Evolutionary conservation across 2,888 invertebrate genomes (phyloP).

Genomic region (Cancer borealis): DNA sequence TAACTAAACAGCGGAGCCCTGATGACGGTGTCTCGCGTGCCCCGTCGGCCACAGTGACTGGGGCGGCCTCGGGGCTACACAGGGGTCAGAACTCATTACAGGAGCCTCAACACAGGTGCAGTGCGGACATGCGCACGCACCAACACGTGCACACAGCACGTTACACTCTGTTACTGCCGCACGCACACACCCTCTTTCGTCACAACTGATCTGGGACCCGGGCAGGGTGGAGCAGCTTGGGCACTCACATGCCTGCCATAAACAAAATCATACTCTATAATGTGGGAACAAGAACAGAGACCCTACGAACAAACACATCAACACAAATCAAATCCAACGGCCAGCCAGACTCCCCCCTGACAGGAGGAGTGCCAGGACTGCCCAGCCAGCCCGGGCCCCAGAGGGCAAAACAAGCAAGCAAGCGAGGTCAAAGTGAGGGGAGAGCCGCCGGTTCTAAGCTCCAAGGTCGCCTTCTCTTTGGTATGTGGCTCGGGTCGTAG

Average conservation of each 20-base stretch:
- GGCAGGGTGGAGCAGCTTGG: constrained; percentile 55
- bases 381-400: constrained; percentile 69
- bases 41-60: constrained; percentile 70
- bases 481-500: constrained; percentile 68
- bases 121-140: constrained; percentile 62
- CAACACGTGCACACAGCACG: constrained; percentile 61
- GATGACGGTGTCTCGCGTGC: constrained; percentile 64
- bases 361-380: constrained; percentile 16
- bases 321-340: constrained; percentile 63
- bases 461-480: constrained; percentile 74
- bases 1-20: constrained; percentile 76
- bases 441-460: constrained; percentile 68
- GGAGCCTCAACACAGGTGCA: constrained; percentile 69
- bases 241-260: constrained; percentile 63
- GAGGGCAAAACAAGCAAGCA: constrained; percentile 70
- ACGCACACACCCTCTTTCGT: constrained; percentile 58
- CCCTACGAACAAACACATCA: constrained; percentile 65
- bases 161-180: constrained; percentile 61
- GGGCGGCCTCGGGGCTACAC: constrained; percentile 70
- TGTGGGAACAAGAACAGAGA: constrained; percentile 58
- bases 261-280: constrained; percentile 66
- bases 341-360: constrained; percentile 34
- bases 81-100: constrained; percentile 74
- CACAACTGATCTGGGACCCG: constrained; percentile 72
- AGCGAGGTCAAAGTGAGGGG: constrained; percentile 72